Percentiles rank a stretch among this genome's conserved stretches.
Evolutionary conservation across 2,113 vertebrate species (phyloP).

Genomic region (Tetraodon nigroviridis): DNA sequence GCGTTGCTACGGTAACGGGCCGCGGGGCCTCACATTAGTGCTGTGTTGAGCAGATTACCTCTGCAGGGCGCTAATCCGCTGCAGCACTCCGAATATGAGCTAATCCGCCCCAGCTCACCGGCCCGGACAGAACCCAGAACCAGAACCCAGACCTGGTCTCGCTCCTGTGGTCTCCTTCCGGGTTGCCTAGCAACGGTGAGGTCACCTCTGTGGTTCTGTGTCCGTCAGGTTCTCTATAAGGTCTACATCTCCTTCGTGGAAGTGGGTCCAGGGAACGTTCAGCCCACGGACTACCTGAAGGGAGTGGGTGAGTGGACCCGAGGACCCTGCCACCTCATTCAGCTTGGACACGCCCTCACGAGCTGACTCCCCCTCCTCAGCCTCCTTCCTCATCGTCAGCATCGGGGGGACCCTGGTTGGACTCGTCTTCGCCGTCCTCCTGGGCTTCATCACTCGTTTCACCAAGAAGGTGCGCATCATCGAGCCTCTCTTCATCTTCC

Average conservation of each 20-base stretch:
- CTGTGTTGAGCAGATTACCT: constrained; percentile 45
- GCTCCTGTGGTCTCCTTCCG: not conserved
- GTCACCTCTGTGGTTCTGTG: not conserved
- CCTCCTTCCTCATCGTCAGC: constrained; percentile 93
- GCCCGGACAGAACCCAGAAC: not conserved
- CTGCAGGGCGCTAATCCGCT: constrained; percentile 43
- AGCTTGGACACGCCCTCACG: no score
- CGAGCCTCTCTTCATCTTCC: constrained; percentile 92
- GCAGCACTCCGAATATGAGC: constrained; percentile 53
- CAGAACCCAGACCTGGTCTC: no score
- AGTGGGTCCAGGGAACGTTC: constrained; percentile 84
- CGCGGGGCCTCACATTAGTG: constrained; percentile 7
- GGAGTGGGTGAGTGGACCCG: constrained; percentile 85
- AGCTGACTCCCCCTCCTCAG: constrained; percentile 55
- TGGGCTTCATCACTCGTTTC: constrained; percentile 91
- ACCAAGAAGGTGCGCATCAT: constrained; percentile 97
- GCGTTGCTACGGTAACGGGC: not conserved
- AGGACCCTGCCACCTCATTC: no score
- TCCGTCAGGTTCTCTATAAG: constrained; percentile 86
- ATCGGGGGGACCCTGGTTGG: constrained; percentile 90
- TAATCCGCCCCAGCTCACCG: constrained; percentile 30
- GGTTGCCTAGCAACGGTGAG: not conserved
- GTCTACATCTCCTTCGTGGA: constrained; percentile 96
- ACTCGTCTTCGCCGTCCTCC: constrained; percentile 88
- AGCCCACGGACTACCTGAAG: constrained; percentile 87